Base-by-base conservation (phyloP, 2,888 invertebrate genomes). In the Rotaria magnacalcarata region DNA sequence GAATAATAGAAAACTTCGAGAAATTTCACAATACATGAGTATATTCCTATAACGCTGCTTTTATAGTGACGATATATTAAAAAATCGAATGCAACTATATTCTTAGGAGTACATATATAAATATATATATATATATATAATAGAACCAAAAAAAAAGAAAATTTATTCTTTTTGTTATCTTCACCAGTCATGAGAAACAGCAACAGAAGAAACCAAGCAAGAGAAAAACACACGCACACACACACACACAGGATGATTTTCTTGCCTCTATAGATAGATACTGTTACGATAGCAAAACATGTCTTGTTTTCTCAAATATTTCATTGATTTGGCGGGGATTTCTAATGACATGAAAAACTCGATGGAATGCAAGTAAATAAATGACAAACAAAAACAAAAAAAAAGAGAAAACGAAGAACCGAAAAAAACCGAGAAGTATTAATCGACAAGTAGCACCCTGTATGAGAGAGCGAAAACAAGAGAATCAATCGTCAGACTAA, bases 361-460 rank as follows among this genome's bases (percentile, higher is more conserved):
- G 67, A 67, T 67, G 67, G 67, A 67, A 67, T 67, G 67, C 67
- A 67, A 67, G 67, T 34, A 67, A 67, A 67, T 67, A 67, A 34
- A 4, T 67, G 67, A 67, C 67, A 67, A 67, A 54, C 54, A 54
- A 54, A 54, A 54, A 19, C 54, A 60, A 60, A n/a, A 10, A 10
- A 67, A 67, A 67, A 2, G 6, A 67, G 27, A 67, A 27, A 67
- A 19, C 16, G 27, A 27, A 34, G 16, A 67, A 34, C 34, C 34
- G 34, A 67, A 67, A 7, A 34, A 67, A 67, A 67, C 67, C 67
- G 67, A 67, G 67, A 67, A 67, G 34, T 34, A 34, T 34, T 34
- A 67, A 67, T 67, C 67, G 67, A 67, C 67, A 67, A 67, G 67
- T 67, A 67, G 67, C 67, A 67, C 67, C 67, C 67, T 67, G 67